Base-by-base conservation (phyloP, 2,797 vertebrate species). In the Rhabdophis nuchalis region DNA sequence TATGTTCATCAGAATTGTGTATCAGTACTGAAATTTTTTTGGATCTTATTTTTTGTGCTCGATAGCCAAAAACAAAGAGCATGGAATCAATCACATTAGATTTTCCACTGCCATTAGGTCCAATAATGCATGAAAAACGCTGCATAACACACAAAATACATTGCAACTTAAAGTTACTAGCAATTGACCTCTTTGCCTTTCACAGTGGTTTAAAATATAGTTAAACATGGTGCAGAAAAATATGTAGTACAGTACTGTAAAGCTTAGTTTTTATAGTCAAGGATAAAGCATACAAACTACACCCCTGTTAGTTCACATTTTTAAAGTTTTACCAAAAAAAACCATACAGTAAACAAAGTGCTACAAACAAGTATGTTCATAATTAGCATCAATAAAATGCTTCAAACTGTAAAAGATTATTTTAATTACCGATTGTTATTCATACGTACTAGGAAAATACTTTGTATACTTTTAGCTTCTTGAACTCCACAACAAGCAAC, bases 21-120 rank as follows among this genome's bases (percentile, higher is more conserved):
- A 99, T 99, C 95, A 99, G 97, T 91, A 99, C 99, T 0, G 99
- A 99, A 61, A 99, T 97, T 91, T 99, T 99, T 98, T 99, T 99
- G 60, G 99, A 99, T 95, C 99, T 97, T 96, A 99, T 99, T 98
- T 99, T 99, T 97, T 99, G 98, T 92, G 99, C 99, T 97, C 99
- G 98, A 95, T 99, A 99, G 91, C 99, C 99, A 96, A 99, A 99
- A 50, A 99, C 99, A 98, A 99, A 99, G 88, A 99, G 99, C 99
- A 99, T 99, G 11, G 99, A 99, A 97, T 99, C 99, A 95, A 99
- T 99, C 95, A 99, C 98, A 94, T 99, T 99, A 96, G 99, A 99
- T 97, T 99, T 99, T 87, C 99, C 99, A 93, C 99, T 99, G 96
- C 99, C 99, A 93, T 99, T 99, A 88, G 99, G 99, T 89, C 99